Conservation (phyloP, 2,113 vertebrate genomes). For the Larimichthys polyactis region DNA sequence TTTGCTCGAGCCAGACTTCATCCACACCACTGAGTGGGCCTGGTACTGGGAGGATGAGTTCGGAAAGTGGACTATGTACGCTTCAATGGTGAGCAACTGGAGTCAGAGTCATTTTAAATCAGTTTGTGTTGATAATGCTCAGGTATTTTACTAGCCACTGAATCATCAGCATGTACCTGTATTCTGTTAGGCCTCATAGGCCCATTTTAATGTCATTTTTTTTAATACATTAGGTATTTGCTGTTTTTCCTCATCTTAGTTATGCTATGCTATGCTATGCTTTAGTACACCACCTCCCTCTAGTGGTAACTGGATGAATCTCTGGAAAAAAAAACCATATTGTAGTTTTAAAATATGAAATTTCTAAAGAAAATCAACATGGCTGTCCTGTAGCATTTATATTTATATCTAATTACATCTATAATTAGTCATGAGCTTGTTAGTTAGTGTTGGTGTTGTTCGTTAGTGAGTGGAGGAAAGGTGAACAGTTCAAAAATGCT, state of each 20-base stretch:
- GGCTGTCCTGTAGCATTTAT: too few relatives aligned
- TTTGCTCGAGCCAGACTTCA: slow-evolving; percentile 58
- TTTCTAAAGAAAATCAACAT: too few relatives aligned
- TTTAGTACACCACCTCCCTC: too few relatives aligned
- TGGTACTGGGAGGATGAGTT: slow-evolving; percentile 84
- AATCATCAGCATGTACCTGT: background rate
- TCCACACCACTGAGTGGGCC: slow-evolving; percentile 81
- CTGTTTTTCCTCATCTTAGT: background rate
- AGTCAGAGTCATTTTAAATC: background rate
- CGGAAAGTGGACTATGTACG: slow-evolving; percentile 75
- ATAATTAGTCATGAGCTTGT: too few relatives aligned
- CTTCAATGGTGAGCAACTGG: slow-evolving; percentile 71
- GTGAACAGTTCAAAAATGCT: too few relatives aligned
- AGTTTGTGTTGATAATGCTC: background rate
- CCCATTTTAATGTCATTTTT: background rate
- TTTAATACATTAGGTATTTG: background rate
- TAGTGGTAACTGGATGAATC: too few relatives aligned
- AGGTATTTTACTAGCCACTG: too few relatives aligned
- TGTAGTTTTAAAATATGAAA: too few relatives aligned
- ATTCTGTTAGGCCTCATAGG: background rate
- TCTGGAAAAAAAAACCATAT: too few relatives aligned
- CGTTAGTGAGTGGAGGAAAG: too few relatives aligned
- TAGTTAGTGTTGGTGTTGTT: too few relatives aligned
- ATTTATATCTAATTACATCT: too few relatives aligned
- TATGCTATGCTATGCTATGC: background rate